phyloP scores from a whole-genome alignment of 2,113 vertebrate species.

The Probosciger aterrimus region DNA sequence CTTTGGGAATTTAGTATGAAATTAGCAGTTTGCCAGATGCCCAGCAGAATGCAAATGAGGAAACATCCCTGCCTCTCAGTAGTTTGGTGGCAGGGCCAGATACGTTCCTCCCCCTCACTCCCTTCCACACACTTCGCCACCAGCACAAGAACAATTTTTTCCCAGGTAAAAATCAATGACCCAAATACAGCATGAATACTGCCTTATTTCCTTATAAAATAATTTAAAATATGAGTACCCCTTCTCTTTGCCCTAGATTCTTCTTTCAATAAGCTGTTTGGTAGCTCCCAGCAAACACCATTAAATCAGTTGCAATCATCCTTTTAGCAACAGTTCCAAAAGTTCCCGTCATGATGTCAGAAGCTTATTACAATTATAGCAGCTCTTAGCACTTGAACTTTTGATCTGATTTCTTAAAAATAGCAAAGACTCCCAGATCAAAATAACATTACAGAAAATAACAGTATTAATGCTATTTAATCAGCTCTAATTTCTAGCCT shows the following conservation, averaged over 20 bases:
- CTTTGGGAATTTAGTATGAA: not conserved
- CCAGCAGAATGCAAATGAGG: not conserved
- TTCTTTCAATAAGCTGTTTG: not conserved
- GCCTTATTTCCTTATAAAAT: not conserved
- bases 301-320: not conserved
- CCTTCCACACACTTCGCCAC: not conserved
- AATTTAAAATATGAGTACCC: not conserved
- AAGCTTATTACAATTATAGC: not conserved
- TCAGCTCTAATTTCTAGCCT: not conserved
- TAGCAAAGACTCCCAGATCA: not conserved
- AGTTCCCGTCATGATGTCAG: not conserved
- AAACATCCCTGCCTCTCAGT: not conserved
- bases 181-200: not conserved
- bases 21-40: not conserved
- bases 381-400: conserved; percentile 24
- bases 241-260: not conserved
- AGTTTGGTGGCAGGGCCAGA: not conserved
- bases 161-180: not conserved
- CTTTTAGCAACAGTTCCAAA: not conserved
- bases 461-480: not conserved
- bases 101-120: not conserved
- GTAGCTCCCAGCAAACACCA: not conserved
- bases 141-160: accelerated
- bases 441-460: conserved; percentile 4
- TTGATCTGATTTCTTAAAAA: conserved; percentile 38